phyloP scores from a whole-genome alignment of 2,888 invertebrate genomes.

The Pristionchus mayeri region DNA sequence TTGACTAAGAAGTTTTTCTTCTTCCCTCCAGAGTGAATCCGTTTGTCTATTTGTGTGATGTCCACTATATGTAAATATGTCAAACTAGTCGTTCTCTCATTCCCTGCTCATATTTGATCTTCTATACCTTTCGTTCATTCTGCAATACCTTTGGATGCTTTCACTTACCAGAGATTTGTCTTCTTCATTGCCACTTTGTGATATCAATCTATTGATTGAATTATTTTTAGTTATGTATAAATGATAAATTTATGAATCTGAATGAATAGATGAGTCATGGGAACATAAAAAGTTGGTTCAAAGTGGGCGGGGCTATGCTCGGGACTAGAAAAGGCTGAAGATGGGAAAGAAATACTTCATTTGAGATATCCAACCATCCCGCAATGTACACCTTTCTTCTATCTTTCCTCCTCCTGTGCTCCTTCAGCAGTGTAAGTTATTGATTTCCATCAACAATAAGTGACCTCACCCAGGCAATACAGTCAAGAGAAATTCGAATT shows the following conservation, averaged over 20 bases:
- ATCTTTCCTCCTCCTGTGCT: neutral
- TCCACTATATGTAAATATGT: neutral
- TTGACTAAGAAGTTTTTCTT: constrained; percentile 74
- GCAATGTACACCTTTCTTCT: neutral
- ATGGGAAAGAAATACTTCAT: neutral
- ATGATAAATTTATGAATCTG: neutral
- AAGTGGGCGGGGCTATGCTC: constrained; percentile 2
- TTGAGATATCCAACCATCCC: neutral
- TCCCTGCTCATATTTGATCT: neutral
- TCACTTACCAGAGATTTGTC: neutral
- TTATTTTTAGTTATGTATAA: neutral
- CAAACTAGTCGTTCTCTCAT: neutral
- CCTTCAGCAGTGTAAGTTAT: neutral
- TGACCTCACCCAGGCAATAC: neutral
- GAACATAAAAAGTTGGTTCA: constrained; percentile 29
- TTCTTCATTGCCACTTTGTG: neutral
- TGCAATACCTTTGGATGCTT: constrained; percentile 37
- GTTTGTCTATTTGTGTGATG: no score
- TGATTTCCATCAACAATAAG: neutral
- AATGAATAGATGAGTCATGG: neutral
- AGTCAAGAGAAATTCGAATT: constrained; percentile 29
- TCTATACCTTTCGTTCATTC: neutral
- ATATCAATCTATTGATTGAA: constrained; percentile 14
- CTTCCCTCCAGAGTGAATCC: constrained; percentile 60
- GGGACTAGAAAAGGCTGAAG: constrained; percentile 13